A percentile compares a stretch with the other conserved stretches of the same genome.
Evolutionary conservation across 2,113 vertebrate species (phyloP).

Genomic region (Taxidea taxus): DNA sequence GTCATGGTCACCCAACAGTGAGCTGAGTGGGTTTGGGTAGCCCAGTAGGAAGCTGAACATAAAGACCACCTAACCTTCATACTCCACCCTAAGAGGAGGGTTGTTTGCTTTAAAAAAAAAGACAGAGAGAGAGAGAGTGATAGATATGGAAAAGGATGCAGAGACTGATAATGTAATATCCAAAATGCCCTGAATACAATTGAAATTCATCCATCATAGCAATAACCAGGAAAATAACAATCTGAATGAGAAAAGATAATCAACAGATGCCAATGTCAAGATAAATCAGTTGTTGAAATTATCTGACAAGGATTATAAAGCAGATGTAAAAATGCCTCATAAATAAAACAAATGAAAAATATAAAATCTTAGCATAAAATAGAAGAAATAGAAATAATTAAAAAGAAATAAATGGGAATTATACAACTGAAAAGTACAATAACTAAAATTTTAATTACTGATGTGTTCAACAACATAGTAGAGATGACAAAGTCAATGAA

Average conservation of each 20-base stretch:
- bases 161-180: background rate
- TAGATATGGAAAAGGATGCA: background rate
- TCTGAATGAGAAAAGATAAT: conserved; percentile 4
- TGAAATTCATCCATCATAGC: background rate
- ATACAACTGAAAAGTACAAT: background rate
- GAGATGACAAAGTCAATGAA: background rate
- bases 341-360: background rate
- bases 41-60: background rate
- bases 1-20: background rate
- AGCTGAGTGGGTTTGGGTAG: background rate
- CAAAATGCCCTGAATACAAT: background rate
- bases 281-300: background rate
- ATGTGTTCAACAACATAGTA: background rate
- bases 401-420: background rate
- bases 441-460: background rate
- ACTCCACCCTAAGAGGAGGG: background rate
- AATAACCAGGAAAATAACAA: background rate
- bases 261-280: background rate
- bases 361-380: background rate
- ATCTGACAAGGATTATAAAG: background rate
- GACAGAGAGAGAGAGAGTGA: background rate
- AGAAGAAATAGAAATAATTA: background rate
- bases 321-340: background rate
- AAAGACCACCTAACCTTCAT: background rate
- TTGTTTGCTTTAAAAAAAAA: background rate